Percentiles rank a stretch among this genome's conserved stretches.
phyloP scores from a whole-genome alignment of 2,797 vertebrate species.

The Urophycis tenuis region DNA sequence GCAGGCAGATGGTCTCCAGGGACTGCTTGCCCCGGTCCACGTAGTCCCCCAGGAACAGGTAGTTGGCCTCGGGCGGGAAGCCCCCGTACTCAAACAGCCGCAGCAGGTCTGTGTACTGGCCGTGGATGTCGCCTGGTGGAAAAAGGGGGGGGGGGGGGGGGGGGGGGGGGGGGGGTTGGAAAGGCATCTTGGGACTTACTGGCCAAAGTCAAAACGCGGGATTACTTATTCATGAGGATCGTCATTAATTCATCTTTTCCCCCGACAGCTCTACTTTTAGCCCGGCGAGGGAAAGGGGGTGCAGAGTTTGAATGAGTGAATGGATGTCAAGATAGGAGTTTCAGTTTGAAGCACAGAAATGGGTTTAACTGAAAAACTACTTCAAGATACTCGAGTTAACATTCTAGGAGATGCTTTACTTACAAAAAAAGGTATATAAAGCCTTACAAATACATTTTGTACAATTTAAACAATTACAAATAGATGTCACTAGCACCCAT shows the following conservation, averaged over 20 bases:
- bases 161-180: no score
- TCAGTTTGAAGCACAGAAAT: background rate
- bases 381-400: no score
- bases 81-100: conserved; percentile 94
- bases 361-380: background rate
- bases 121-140: conserved; percentile 88
- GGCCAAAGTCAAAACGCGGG: background rate
- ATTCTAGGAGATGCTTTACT: no score
- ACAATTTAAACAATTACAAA: background rate
- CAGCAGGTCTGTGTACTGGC: conserved; percentile 94
- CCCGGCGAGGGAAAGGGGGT: background rate
- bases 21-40: conserved; percentile 97
- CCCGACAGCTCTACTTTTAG: background rate
- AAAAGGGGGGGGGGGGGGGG: no score
- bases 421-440: no score
- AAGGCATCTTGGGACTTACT: no score
- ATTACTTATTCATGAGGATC: background rate
- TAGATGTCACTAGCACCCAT: background rate
- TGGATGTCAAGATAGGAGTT: background rate
- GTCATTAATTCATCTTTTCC: background rate
- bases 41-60: conserved; percentile 94
- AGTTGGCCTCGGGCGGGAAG: conserved; percentile 95
- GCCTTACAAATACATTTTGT: no score
- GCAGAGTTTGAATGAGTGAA: background rate
- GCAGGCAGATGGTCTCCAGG: conserved; percentile 93